Evolutionary conservation across 2,888 invertebrate genomes (phyloP).

Genomic region (Orgyia antiqua): DNA sequence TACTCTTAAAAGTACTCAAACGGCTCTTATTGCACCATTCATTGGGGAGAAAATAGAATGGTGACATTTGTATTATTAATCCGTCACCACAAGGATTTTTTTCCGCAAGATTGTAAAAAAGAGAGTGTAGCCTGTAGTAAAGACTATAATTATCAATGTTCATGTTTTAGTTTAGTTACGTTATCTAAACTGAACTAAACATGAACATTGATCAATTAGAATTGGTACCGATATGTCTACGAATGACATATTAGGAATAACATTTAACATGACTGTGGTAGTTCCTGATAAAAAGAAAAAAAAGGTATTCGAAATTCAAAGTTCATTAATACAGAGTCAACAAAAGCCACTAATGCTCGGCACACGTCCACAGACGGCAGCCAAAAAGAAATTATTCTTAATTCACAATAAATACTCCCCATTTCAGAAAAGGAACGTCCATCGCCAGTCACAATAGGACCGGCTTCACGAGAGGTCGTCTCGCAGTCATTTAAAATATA

Average conservation of each 20-base stretch:
- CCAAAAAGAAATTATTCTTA: conserved; percentile 73
- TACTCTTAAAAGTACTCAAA: too few species aligned
- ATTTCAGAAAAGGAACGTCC: conserved; percentile 54
- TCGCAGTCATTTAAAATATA: conserved; percentile 74
- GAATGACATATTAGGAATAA: conserved; percentile 11
- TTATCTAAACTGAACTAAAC: too few species aligned
- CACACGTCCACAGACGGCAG: conserved; percentile 69
- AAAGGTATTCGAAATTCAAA: conserved; percentile 37
- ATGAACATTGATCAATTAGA: too few species aligned
- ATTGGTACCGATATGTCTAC: conserved; percentile 13
- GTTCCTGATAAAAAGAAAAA: conserved; percentile 31
- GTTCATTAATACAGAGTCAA: conserved; percentile 64
- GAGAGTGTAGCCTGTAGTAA: too few species aligned
- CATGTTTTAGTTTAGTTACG: too few species aligned
- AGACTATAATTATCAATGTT: too few species aligned
- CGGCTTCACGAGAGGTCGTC: conserved; percentile 52
- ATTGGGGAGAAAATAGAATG: too few species aligned
- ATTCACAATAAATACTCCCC: conserved; percentile 59
- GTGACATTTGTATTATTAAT: too few species aligned
- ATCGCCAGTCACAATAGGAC: conserved; percentile 62
- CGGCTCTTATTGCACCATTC: too few species aligned
- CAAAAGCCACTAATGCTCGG: conserved; percentile 71
- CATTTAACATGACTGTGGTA: conserved; percentile 38
- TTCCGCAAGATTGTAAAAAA: too few species aligned
- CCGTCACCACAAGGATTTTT: too few species aligned